A percentile compares a stretch with the other conserved stretches of the same genome.
Evolutionary conservation across 2,888 invertebrate genomes (phyloP).

Genomic region (Sinohyriopsis cumingii): DNA sequence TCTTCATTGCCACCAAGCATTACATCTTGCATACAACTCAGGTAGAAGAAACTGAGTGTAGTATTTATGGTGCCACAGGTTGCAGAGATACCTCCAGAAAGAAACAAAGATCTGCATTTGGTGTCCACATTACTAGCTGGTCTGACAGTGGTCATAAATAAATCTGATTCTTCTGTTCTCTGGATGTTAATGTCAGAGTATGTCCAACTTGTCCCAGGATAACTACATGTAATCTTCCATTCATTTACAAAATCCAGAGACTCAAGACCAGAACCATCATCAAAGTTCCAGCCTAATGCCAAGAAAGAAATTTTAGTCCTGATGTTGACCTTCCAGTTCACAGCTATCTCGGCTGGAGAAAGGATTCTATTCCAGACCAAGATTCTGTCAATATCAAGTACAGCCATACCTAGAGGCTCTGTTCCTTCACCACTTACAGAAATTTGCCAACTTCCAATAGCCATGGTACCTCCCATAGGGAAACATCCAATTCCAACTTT

Average conservation of each 20-base stretch:
- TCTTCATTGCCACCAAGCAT: neutral
- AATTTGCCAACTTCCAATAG: conserved; percentile 41
- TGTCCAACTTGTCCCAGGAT: conserved; percentile 21
- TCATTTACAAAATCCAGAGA: conserved; percentile 21
- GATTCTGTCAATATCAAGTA: conserved; percentile 30
- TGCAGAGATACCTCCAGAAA: conserved; percentile 4
- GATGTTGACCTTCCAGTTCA: conserved; percentile 19
- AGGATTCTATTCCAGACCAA: conserved; percentile 23
- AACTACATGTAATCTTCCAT: conserved; percentile 10
- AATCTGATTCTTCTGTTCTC: conserved; percentile 1
- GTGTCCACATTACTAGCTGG: neutral
- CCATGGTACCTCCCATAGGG: conserved; percentile 38
- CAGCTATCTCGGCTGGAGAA: conserved; percentile 16
- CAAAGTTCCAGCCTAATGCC: conserved; percentile 27
- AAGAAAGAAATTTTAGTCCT: conserved; percentile 7
- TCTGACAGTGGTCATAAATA: conserved; percentile 5
- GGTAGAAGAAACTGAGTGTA: conserved; percentile 12
- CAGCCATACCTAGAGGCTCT: conserved; percentile 26
- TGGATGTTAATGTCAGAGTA: conserved; percentile 2
- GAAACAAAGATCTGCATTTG: conserved; percentile 13
- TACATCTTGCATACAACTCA: conserved; percentile 18
- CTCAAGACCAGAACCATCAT: conserved; percentile 21
- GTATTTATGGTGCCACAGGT: conserved; percentile 8
- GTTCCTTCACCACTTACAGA: conserved; percentile 19
- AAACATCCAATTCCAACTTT: conserved; percentile 28